Percentiles rank a stretch among this genome's conserved stretches.
phyloP scores from a whole-genome alignment of 1,140 invertebrate species.

The Pseudomyrmex pallidus region DNA sequence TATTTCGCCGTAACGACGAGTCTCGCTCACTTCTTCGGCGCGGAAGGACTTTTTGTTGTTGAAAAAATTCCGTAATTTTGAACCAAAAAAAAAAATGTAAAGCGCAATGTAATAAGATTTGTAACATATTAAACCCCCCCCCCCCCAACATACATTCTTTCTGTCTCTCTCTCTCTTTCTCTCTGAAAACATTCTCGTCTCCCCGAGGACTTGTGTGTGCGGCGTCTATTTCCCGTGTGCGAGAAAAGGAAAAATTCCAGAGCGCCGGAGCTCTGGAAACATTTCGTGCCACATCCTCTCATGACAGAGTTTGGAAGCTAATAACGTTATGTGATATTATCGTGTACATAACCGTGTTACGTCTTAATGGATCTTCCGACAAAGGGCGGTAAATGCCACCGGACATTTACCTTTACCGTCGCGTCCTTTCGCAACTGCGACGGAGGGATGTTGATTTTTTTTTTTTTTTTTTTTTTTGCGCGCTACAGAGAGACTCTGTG shows the following conservation, averaged over 20 bases:
- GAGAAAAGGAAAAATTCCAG: constrained; percentile 14
- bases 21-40: background rate
- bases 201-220: too few species aligned
- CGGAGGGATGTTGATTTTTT: background rate
- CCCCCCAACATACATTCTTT: too few species aligned
- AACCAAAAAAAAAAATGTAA: background rate
- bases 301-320: constrained; percentile 51
- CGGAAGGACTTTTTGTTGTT: background rate
- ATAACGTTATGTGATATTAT: constrained; percentile 49
- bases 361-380: constrained; percentile 58
- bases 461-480: too few species aligned
- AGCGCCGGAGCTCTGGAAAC: constrained; percentile 18
- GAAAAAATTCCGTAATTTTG: background rate
- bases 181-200: too few species aligned
- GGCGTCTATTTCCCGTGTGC: background rate
- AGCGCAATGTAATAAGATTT: constrained; percentile 7
- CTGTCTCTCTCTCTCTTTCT: too few species aligned
- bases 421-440: constrained; percentile 4
- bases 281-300: constrained; percentile 37
- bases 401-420: constrained; percentile 25
- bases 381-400: constrained; percentile 37
- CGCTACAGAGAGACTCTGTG: too few species aligned
- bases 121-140: constrained; percentile 1
- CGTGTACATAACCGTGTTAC: constrained; percentile 34
- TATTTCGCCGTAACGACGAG: constrained; percentile 22